Percentiles rank a stretch among this genome's conserved stretches.
Evolutionary conservation across 1,140 invertebrate genomes (phyloP).

Genomic region (Ceratina japonica): DNA sequence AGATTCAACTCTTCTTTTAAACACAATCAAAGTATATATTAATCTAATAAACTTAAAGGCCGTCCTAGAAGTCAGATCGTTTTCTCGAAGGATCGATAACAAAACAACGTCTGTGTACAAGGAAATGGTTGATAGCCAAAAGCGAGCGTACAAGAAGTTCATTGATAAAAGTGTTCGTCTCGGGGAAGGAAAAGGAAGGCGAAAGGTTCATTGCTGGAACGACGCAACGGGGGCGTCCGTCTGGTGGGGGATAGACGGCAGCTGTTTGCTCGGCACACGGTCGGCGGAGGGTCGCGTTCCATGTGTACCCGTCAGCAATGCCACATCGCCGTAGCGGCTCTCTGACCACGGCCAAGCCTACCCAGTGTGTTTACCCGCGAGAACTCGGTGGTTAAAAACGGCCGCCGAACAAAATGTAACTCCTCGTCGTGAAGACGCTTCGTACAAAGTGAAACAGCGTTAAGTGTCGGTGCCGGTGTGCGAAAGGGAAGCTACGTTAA

Average conservation of each 20-base stretch:
- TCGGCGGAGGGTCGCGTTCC: constrained; percentile 51
- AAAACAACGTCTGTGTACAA: too few species aligned
- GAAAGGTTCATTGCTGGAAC: background rate
- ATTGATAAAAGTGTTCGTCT: constrained; percentile 19
- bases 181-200: background rate
- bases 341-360: background rate
- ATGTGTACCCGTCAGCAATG: constrained; percentile 65
- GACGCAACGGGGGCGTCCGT: constrained; percentile 35
- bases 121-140: background rate
- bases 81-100: too few species aligned
- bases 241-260: constrained; percentile 62
- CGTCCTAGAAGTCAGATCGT: too few species aligned
- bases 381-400: background rate
- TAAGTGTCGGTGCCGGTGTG: background rate
- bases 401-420: constrained; percentile 19
- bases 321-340: constrained; percentile 44
- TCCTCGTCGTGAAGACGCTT: background rate
- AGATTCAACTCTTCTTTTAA: too few species aligned
- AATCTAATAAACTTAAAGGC: too few species aligned
- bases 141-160: background rate
- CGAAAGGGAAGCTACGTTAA: too few species aligned
- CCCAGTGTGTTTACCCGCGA: background rate
- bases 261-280: constrained; percentile 61
- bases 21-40: too few species aligned
- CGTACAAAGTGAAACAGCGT: background rate